A percentile compares a stretch with the other conserved stretches of the same genome.
phyloP scores from a whole-genome alignment of 2,888 invertebrate species.

The Tenthredo mesomela region DNA sequence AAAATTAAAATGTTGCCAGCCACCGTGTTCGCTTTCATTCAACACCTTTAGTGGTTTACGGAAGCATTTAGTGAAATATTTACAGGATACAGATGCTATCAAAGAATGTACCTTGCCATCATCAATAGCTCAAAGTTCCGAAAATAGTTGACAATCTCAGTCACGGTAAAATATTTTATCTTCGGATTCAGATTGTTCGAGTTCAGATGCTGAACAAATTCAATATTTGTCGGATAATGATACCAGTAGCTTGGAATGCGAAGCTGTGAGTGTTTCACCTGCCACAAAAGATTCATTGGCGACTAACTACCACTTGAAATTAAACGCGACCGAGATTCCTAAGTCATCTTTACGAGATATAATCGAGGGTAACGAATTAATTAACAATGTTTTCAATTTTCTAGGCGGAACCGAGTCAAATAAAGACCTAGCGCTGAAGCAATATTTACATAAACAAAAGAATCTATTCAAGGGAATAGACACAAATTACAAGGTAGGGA shows the following conservation, averaged over 20 bases:
- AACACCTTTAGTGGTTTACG: constrained; percentile 19
- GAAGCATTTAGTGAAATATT: constrained; percentile 16
- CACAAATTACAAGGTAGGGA: constrained; percentile 25
- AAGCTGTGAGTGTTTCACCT: not conserved
- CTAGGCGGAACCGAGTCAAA: not conserved
- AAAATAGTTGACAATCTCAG: too few species aligned
- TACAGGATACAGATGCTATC: not conserved
- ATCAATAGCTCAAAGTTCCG: not conserved
- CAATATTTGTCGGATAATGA: not conserved
- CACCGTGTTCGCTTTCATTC: constrained; percentile 21
- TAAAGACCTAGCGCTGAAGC: not conserved
- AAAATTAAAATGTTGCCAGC: constrained; percentile 8
- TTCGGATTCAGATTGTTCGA: too few species aligned
- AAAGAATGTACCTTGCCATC: not conserved
- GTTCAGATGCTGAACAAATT: too few species aligned
- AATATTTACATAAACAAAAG: constrained; percentile 33
- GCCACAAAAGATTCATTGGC: not conserved
- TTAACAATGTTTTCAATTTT: constrained; percentile 12
- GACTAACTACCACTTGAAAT: not conserved
- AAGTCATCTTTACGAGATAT: constrained; percentile 7
- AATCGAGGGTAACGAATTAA: constrained; percentile 51
- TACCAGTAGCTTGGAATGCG: constrained; percentile 2
- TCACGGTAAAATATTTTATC: too few species aligned
- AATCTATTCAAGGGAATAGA: constrained; percentile 38
- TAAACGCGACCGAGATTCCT: constrained; percentile 25